phyloP scores from a whole-genome alignment of 1,140 invertebrate species.

The Drosophila tsacasi region DNA sequence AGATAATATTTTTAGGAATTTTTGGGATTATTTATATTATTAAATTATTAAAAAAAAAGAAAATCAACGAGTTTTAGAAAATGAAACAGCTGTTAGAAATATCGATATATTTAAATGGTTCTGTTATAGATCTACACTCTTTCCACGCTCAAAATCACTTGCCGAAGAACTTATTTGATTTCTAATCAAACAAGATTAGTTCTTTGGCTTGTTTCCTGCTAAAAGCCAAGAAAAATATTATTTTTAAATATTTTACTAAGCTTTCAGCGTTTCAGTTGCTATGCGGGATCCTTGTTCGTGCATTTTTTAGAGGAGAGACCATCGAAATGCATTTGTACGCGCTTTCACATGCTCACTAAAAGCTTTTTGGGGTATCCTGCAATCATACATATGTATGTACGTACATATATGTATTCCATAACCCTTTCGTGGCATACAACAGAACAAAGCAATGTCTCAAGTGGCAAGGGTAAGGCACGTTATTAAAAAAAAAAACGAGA shows the following conservation, averaged over 20 bases:
- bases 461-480: conserved; percentile 78
- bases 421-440: conserved; percentile 65
- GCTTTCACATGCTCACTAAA: conserved; percentile 63
- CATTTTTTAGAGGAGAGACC: conserved; percentile 29
- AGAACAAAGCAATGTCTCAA: conserved; percentile 84
- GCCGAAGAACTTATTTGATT: no score
- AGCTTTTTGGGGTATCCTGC: conserved; percentile 62
- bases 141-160: no score
- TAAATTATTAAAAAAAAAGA: no score
- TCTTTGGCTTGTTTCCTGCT: no score
- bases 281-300: conserved; percentile 6
- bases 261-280: conserved; percentile 16
- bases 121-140: neutral
- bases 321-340: conserved; percentile 61
- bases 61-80: no score
- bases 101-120: no score
- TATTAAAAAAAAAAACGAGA: conserved; percentile 48
- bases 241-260: neutral
- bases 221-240: neutral
- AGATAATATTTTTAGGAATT: no score
- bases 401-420: conserved; percentile 49
- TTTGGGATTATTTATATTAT: no score
- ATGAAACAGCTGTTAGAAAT: neutral
- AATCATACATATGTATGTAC: neutral
- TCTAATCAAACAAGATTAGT: no score